Evolutionary conservation across 1,140 invertebrate species (phyloP).

Genomic region (Musca domestica): DNA sequence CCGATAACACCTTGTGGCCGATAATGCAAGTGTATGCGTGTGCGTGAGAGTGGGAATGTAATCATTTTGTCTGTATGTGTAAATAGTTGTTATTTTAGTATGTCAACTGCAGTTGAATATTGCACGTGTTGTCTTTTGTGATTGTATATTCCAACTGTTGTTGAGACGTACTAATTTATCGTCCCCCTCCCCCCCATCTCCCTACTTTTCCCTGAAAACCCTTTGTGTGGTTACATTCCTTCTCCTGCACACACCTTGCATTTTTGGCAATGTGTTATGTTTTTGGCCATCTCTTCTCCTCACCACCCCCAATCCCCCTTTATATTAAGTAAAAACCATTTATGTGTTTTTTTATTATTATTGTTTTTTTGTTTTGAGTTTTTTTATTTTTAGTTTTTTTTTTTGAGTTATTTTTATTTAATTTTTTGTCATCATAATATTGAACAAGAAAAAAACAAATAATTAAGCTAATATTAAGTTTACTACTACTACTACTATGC

Average conservation of each 20-base stretch:
- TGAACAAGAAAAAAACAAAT: too few species aligned
- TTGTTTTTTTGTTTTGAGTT: conserved; percentile 6
- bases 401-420: conserved; percentile 10
- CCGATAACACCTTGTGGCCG: too few species aligned
- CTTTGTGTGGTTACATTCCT: background rate
- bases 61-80: conserved; percentile 23
- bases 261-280: too few species aligned
- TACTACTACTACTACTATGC: too few species aligned
- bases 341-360: conserved; percentile 12
- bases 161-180: conserved; percentile 2
- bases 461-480: too few species aligned
- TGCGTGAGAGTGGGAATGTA: background rate
- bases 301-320: too few species aligned
- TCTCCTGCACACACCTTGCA: too few species aligned
- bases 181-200: too few species aligned
- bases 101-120: conserved; percentile 40
- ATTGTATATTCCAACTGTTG: conserved; percentile 47
- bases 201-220: too few species aligned
- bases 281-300: too few species aligned
- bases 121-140: conserved; percentile 54
- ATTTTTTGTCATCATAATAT: background rate
- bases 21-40: background rate
- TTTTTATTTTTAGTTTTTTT: conserved; percentile 12
- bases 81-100: conserved; percentile 15
- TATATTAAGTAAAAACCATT: background rate